phyloP scores from a whole-genome alignment of 2,113 vertebrate species.

The Amazona vittata region DNA sequence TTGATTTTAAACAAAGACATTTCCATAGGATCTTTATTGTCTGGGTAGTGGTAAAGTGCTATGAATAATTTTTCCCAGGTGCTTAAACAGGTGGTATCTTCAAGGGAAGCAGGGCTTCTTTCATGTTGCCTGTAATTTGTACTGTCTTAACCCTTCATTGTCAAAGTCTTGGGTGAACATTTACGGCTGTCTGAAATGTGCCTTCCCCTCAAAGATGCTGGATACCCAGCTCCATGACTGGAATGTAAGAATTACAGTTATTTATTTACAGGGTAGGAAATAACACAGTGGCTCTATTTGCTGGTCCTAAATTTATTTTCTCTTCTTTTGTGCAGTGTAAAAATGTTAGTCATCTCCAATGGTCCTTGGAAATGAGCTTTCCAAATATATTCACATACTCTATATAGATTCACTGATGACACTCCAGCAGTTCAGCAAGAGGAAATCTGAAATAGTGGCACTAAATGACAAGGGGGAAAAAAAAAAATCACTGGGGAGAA shows the following conservation, averaged over 20 bases:
- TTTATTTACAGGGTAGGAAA: constrained; percentile 72
- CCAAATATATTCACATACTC: constrained; percentile 75
- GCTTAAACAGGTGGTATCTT: constrained; percentile 59
- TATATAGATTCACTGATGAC: constrained; percentile 70
- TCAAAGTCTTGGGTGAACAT: constrained; percentile 56
- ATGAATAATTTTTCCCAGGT: constrained; percentile 56
- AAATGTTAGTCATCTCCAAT: constrained; percentile 75
- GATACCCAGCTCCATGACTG: neutral
- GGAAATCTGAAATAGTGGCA: constrained; percentile 64
- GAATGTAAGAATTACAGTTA: constrained; percentile 58
- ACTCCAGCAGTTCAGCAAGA: constrained; percentile 63
- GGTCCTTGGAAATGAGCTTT: constrained; percentile 77
- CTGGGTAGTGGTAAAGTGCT: constrained; percentile 38
- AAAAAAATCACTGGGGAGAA: constrained; percentile 48
- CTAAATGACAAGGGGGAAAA: constrained; percentile 44
- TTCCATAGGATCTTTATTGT: constrained; percentile 42
- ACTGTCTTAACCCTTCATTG: constrained; percentile 61
- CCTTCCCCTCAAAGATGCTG: constrained; percentile 50
- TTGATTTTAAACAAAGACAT: constrained; percentile 57
- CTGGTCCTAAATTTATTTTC: constrained; percentile 73
- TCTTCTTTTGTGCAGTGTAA: constrained; percentile 65
- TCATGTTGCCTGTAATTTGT: constrained; percentile 62
- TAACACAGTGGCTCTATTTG: constrained; percentile 72
- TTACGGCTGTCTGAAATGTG: constrained; percentile 41
- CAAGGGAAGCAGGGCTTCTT: constrained; percentile 47